Percentiles rank a stretch among this genome's conserved stretches.
Conservation (phyloP, 2,797 vertebrate genomes). For the Clarias laeviceps region DNA sequence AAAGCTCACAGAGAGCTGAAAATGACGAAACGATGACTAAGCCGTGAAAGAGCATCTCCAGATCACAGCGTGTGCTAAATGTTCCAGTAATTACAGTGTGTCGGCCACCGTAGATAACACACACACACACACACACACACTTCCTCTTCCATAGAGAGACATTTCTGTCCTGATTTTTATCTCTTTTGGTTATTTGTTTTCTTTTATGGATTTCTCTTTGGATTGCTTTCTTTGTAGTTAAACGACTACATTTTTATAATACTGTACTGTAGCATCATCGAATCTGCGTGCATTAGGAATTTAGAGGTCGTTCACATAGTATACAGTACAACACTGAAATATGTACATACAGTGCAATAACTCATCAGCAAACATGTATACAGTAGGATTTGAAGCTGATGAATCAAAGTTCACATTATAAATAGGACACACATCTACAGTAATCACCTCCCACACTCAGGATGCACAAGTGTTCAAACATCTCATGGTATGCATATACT, state of each 20-base stretch:
- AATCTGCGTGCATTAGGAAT: neutral
- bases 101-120: neutral
- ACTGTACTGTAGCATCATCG: neutral
- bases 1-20: neutral
- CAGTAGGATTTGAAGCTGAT: neutral
- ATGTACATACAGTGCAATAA: neutral
- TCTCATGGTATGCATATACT: too few relatives aligned
- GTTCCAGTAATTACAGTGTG: neutral
- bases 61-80: neutral
- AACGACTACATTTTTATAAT: neutral
- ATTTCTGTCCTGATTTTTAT: neutral
- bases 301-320: neutral
- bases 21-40: slow-evolving; percentile 14
- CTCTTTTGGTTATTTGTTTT: neutral
- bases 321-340: neutral
- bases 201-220: neutral
- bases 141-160: neutral
- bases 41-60: neutral
- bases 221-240: neutral
- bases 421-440: too few relatives aligned
- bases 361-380: neutral
- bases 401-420: neutral
- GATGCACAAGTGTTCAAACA: too few relatives aligned
- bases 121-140: neutral
- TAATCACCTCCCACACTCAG: too few relatives aligned